Base-by-base conservation (phyloP, 2,888 invertebrate species). In the Phortica okadai region DNA sequence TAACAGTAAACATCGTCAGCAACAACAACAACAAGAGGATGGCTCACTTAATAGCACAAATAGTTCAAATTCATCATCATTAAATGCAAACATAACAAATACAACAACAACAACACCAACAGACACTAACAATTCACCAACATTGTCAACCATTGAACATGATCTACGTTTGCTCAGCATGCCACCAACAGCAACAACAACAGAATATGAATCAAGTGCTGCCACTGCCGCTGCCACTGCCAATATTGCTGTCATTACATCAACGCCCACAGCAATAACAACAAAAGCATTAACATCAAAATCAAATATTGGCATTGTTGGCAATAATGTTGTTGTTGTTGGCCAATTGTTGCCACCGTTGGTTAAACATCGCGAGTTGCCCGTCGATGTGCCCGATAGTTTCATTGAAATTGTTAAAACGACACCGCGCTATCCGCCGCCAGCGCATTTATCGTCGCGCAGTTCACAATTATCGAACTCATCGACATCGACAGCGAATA, bases 311-410 rank as follows among this genome's bases (percentile, higher is more conserved):
- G 33, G 33, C 33, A 33, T 33, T 33, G 4, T 33, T 33, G 33
- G 33, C 33, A 33, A 33, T 33, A 21, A 21, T 56, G 54, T 56
- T 14, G 73, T 44, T 77, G 14, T 11, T 73, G n/a, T 66, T 50
- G 54, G 7, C n/a, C 54, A 77, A 14, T 70, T 83, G 67, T 78
- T 84, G 59, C 79, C 84, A 7, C 81, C 85, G 10, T 70, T 84
- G 56, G 72, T 77, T 6, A 91, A 91, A 77, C 92, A 92, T 85
- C 92, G 94, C 79, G 95, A 95, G 90, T 93, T 95, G 93, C 96
- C 97, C 3, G 97, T 97, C 77, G 97, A 97, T 91, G 97, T 97
- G 81, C 97, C 97, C 5, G 97, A 96, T 80, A 94, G 95, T 88
- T 97, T 97, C 92, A 94, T 97, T 81, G 96, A 96, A 89, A 93